Conservation (phyloP, 2,888 invertebrate species). For the Pseudococcus longispinus region DNA sequence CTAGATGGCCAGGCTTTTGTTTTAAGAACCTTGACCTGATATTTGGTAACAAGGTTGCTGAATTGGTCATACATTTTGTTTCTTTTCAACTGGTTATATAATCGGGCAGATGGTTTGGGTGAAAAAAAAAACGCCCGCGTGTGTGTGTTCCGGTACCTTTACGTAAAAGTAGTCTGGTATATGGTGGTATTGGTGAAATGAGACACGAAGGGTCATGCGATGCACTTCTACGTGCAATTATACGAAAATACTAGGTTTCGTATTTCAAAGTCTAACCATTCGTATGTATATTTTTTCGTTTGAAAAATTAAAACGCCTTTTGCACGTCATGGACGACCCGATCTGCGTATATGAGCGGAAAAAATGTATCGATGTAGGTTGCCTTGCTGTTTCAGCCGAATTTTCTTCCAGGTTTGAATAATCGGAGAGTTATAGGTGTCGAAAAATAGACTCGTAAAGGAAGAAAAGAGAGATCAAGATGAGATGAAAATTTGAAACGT, state of each 20-base stretch:
- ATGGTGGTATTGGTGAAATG: neutral
- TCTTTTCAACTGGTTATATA: conserved; percentile 35
- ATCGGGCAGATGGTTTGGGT: neutral
- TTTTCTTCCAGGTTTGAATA: neutral
- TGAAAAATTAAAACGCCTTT: conserved; percentile 1
- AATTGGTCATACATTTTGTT: conserved; percentile 19
- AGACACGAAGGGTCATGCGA: conserved; percentile 9
- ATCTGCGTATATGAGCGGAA: neutral
- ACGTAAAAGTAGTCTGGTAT: neutral
- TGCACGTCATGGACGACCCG: neutral
- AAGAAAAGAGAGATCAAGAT: too few species aligned
- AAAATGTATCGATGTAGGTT: neutral
- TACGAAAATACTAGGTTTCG: conserved; percentile 10
- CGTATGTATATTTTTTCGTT: neutral
- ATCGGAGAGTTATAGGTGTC: too few species aligned
- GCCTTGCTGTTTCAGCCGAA: neutral
- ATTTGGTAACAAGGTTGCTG: conserved; percentile 40
- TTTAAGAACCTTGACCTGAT: conserved; percentile 39
- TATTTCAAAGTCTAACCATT: neutral
- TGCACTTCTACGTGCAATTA: neutral
- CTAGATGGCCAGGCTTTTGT: conserved; percentile 4
- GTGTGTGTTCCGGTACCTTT: neutral
- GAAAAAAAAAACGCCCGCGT: neutral
- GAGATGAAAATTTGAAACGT: too few species aligned
- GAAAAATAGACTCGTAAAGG: too few species aligned